These are phyloP conservation scores for Gadus macrocephalus DNA, from an alignment of 2,113 vertebrate species.

Conservation along the genomic window DNA sequence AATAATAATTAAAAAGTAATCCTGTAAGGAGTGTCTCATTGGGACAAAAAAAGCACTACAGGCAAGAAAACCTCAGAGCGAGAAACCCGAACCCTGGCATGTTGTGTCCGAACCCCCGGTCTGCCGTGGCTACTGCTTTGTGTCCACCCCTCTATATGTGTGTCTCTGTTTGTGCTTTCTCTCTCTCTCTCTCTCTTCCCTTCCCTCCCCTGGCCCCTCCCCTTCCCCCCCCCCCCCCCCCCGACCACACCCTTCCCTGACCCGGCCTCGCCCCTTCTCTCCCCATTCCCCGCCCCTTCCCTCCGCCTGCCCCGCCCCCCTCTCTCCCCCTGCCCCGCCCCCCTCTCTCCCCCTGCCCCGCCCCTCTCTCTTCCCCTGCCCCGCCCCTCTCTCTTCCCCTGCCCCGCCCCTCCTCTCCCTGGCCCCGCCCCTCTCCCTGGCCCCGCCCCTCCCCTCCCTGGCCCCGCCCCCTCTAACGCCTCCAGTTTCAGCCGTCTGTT, in stretches of 20 bases:
- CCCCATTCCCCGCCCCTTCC: background rate
- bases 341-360: background rate
- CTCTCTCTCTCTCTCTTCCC: background rate
- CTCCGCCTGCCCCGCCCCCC: slow-evolving; percentile 15
- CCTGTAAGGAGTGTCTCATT: too few relatives aligned
- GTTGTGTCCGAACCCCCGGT: slow-evolving; percentile 41
- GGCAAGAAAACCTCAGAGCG: background rate
- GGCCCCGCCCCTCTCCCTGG: slow-evolving; percentile 29
- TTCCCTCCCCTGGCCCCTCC: background rate
- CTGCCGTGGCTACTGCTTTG: slow-evolving; percentile 55
- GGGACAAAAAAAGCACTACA: too few relatives aligned
- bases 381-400: too few relatives aligned
- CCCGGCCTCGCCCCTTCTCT: slow-evolving; percentile 30
- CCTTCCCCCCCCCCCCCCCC: slow-evolving; percentile 25
- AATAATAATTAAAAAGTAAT: too few relatives aligned
- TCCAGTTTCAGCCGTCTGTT: slow-evolving; percentile 96
- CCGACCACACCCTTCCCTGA: slow-evolving; percentile 17
- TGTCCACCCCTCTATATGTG: slow-evolving; percentile 70
- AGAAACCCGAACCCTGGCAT: slow-evolving; percentile 26
- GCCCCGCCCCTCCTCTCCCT: slow-evolving; percentile 21
- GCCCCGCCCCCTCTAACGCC: slow-evolving; percentile 40
- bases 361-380: background rate
- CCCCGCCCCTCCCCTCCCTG: slow-evolving; percentile 6
- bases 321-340: background rate
- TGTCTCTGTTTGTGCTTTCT: slow-evolving; percentile 58